A percentile compares a stretch with the other conserved stretches of the same genome.
phyloP scores from a whole-genome alignment of 2,113 vertebrate genomes.

The Alethe diademata region DNA sequence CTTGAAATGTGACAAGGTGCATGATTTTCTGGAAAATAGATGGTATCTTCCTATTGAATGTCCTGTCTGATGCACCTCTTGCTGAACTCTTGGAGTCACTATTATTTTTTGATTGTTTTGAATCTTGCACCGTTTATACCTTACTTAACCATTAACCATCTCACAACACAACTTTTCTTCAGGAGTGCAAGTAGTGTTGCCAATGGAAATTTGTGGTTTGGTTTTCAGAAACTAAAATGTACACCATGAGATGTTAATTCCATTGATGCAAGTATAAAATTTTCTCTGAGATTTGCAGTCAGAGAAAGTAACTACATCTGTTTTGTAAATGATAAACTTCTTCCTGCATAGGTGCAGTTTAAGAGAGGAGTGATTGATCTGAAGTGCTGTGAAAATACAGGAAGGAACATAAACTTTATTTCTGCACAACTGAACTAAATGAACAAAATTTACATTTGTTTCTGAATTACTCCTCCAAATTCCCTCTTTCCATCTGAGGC shows the following conservation, averaged over 20 bases:
- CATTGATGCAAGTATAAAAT: background rate
- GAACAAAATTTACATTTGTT: background rate
- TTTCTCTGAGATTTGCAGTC: background rate
- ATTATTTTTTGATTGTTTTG: background rate
- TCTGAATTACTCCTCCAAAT: background rate
- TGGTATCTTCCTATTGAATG: background rate
- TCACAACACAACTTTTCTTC: background rate
- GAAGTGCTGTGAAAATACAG: background rate
- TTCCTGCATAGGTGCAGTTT: background rate
- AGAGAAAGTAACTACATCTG: background rate
- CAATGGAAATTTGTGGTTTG: background rate
- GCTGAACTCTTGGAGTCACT: background rate
- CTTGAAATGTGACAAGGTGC: background rate
- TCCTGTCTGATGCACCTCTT: background rate
- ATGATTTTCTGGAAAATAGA: background rate
- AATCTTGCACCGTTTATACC: background rate
- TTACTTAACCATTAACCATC: background rate
- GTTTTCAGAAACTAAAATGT: background rate
- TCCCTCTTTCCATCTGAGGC: background rate
- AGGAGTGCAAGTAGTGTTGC: background rate
- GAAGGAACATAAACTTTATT: background rate
- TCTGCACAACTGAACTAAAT: background rate
- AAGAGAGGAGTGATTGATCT: background rate
- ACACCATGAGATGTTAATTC: background rate
- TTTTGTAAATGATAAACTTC: background rate